These are phyloP conservation scores for Hydroisotoma schaefferi DNA, from an alignment of 2,888 invertebrate species.

Conservation along the genomic window DNA sequence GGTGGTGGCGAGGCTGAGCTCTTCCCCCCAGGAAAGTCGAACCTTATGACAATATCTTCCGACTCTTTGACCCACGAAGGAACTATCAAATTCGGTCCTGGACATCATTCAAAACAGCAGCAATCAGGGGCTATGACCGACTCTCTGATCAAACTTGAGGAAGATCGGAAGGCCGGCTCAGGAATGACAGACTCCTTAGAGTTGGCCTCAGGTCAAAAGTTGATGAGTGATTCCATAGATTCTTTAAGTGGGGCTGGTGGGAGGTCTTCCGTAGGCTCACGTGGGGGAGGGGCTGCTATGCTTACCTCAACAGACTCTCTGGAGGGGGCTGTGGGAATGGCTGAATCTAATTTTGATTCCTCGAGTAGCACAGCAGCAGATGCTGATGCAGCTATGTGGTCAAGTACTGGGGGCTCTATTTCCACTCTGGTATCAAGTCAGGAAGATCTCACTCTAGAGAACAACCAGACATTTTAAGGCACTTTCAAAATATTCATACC, in stretches of 20 bases:
- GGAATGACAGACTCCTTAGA: conserved; percentile 47
- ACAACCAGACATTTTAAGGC: no score
- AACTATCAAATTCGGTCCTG: background rate
- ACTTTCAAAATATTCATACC: no score
- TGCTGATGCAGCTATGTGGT: conserved; percentile 81
- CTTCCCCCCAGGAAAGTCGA: conserved; percentile 41
- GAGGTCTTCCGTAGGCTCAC: conserved; percentile 3
- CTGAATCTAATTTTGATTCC: conserved; percentile 31
- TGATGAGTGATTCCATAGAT: conserved; percentile 44
- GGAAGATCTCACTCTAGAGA: conserved; percentile 47
- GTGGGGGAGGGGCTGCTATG: conserved; percentile 49
- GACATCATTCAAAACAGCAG: background rate
- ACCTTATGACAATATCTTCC: conserved; percentile 53
- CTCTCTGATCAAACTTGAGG: conserved; percentile 12
- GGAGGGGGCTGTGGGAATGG: conserved; percentile 49
- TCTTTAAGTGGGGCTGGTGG: conserved; percentile 32
- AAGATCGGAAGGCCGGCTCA: background rate
- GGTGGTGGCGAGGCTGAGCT: conserved; percentile 31
- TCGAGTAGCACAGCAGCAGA: conserved; percentile 55
- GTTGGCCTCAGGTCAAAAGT: conserved; percentile 33
- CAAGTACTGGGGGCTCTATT: conserved; percentile 79
- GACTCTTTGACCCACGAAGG: conserved; percentile 57
- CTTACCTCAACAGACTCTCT: conserved; percentile 58
- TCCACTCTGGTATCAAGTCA: conserved; percentile 75
- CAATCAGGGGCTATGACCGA: conserved; percentile 24